These are phyloP conservation scores for Adelphocoris suturalis DNA, from an alignment of 2,888 invertebrate genomes.

Conservation along the genomic window DNA sequence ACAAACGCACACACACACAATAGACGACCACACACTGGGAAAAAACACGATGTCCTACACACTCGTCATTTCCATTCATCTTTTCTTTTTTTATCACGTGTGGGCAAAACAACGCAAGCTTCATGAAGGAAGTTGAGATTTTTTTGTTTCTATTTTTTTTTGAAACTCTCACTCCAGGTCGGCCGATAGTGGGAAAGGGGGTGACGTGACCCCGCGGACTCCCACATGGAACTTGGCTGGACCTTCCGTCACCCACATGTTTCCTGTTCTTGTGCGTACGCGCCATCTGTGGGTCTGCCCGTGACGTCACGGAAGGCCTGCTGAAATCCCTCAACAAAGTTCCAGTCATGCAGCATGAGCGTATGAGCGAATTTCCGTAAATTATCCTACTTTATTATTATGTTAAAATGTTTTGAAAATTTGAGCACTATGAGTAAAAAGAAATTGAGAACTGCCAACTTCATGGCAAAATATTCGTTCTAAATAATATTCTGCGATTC, in stretches of 20 bases:
- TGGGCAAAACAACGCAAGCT: constrained; percentile 1
- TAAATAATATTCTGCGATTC: too few species aligned
- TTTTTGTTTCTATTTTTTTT: constrained; percentile 23
- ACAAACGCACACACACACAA: not conserved
- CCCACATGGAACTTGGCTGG: constrained; percentile 65
- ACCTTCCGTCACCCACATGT: constrained; percentile 58
- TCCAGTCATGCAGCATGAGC: too few species aligned
- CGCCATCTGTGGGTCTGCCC: constrained; percentile 53
- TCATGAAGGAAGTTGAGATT: not conserved
- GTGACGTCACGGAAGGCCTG: not conserved
- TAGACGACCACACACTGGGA: not conserved
- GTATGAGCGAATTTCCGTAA: too few species aligned
- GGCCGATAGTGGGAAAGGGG: not conserved
- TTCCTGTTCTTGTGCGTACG: constrained; percentile 58
- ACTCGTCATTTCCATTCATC: constrained; percentile 13
- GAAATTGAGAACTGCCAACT: too few species aligned
- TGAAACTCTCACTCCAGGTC: constrained; percentile 11
- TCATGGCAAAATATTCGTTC: too few species aligned
- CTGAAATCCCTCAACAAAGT: too few species aligned
- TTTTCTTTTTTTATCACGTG: not conserved
- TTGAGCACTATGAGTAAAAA: too few species aligned
- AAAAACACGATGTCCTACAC: not conserved
- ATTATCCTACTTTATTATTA: too few species aligned
- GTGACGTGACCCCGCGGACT: constrained; percentile 56
- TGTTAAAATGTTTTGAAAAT: too few species aligned